These are phyloP conservation scores for Mohoua ochrocephala DNA, from an alignment of 2,113 vertebrate species.

Conservation along the genomic window DNA sequence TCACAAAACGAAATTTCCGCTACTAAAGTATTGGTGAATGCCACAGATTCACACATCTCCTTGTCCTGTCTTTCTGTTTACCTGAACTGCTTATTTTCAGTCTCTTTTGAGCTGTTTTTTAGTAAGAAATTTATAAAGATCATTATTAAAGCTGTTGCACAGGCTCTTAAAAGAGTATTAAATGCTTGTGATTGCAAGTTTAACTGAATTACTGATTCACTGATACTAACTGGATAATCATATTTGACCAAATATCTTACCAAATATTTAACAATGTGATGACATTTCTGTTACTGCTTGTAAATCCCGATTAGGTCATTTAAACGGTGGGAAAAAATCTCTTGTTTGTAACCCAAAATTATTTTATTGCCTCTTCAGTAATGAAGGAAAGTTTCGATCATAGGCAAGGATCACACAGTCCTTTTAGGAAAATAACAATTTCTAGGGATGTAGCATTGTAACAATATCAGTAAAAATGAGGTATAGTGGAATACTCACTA, in stretches of 20 bases:
- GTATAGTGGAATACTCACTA: rapidly evolving
- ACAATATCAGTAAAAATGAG: not conserved
- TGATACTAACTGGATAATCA: not conserved
- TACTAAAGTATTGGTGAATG: not conserved
- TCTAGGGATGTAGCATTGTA: not conserved
- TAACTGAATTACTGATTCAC: not conserved
- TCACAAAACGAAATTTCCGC: not conserved
- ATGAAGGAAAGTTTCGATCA: not conserved
- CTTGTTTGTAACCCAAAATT: not conserved
- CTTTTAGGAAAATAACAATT: not conserved
- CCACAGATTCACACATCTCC: not conserved
- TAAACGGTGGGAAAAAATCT: not conserved
- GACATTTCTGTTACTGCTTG: not conserved
- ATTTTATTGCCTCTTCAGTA: not conserved
- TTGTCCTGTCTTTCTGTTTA: not conserved
- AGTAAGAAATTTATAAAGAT: not conserved
- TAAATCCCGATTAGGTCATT: not conserved
- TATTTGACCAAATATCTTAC: not conserved
- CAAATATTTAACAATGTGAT: not conserved
- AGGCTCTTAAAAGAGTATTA: not conserved
- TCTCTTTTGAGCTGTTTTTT: not conserved
- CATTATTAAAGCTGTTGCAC: not conserved
- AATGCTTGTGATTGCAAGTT: not conserved
- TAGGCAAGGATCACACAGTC: not conserved
- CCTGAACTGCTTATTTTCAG: not conserved